Base-by-base conservation (phyloP, 1,140 invertebrate species). In the Platyscapa corneri region DNA sequence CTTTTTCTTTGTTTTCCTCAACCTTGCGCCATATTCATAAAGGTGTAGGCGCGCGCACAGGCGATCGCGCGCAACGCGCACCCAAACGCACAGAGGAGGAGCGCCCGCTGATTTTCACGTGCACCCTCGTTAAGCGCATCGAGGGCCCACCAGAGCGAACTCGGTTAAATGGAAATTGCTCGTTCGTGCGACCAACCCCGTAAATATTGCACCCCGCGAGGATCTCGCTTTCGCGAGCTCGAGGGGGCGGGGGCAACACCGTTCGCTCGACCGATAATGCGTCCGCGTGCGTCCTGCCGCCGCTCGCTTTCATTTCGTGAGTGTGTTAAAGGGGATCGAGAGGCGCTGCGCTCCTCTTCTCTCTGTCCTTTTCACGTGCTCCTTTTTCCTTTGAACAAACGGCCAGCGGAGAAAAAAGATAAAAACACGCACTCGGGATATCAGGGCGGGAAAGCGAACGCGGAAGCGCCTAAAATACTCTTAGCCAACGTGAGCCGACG, bases 81-180 rank as follows among this genome's bases (percentile, higher is more conserved):
- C 3, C 27, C 56, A 23, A 60, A 60, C 56, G 56, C 56, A 60
- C 56, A 27, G 56, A 27, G 56, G 18, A 56, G 16, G 65, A 72
- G 65, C 67, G 32, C 72, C n/a, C n/a, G 82, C 87, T 88, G 87
- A 88, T 90, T 89, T 89, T 87, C 87, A 88, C 84, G 87, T 86
- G 85, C 85, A 86, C 82, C 85, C 88, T 88, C 87, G 87, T 78
- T 78, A 78, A 60, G 53, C 32, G 53, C 53, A 78, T 78, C 32
- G 18, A 42, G 87, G 86, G 88, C 86, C 86, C 86, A 89, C 86
- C 88, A 86, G 84, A 89, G 88, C 89, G 88, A 89, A 88, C 87
- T 88, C 87, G 89, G 88, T 88, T 89, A 89, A 88, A 88, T 87
- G 82, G 88, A 88, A 90, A 89, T 90, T 89, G 89, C 88, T 88